These are phyloP conservation scores for Saccostrea cuccullata DNA, from an alignment of 1,140 invertebrate genomes.

Conservation along the genomic window DNA sequence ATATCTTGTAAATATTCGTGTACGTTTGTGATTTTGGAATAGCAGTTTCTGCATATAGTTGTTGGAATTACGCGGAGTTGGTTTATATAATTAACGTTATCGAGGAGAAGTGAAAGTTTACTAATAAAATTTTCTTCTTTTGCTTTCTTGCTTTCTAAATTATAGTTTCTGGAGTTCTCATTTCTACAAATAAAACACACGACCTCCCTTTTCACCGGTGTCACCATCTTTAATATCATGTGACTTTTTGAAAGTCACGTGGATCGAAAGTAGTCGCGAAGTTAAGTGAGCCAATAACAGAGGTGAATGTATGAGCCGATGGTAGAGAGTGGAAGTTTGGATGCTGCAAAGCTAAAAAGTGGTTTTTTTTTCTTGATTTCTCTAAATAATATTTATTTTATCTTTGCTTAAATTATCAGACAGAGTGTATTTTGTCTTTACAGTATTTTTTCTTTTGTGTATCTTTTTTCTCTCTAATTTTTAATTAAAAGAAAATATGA, in stretches of 20 bases:
- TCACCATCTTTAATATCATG: background rate
- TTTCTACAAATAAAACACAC: background rate
- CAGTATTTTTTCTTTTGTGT: too few relatives aligned
- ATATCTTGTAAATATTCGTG: background rate
- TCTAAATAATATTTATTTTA: too few relatives aligned
- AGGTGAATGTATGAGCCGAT: background rate
- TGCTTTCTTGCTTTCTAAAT: background rate
- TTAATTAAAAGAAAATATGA: too few relatives aligned
- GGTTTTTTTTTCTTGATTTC: too few relatives aligned
- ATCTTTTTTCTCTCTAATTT: too few relatives aligned
- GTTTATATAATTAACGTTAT: conserved; percentile 8
- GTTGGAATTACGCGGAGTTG: background rate
- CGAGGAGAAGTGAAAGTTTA: background rate
- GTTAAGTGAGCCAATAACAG: background rate
- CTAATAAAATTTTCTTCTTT: background rate
- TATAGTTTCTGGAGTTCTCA: background rate
- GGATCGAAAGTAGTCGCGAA: background rate
- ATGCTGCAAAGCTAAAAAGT: too few relatives aligned
- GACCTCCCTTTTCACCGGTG: background rate
- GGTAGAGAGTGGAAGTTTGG: too few relatives aligned
- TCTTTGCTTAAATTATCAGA: too few relatives aligned
- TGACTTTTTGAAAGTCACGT: conserved; percentile 2
- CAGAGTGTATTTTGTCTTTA: too few relatives aligned
- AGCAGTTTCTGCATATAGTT: background rate
- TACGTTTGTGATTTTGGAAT: background rate